Evolutionary conservation across 2,888 invertebrate genomes (phyloP), one percentile per base, ranked within the genome.

Genomic region (Tillus elongatus): DNA sequence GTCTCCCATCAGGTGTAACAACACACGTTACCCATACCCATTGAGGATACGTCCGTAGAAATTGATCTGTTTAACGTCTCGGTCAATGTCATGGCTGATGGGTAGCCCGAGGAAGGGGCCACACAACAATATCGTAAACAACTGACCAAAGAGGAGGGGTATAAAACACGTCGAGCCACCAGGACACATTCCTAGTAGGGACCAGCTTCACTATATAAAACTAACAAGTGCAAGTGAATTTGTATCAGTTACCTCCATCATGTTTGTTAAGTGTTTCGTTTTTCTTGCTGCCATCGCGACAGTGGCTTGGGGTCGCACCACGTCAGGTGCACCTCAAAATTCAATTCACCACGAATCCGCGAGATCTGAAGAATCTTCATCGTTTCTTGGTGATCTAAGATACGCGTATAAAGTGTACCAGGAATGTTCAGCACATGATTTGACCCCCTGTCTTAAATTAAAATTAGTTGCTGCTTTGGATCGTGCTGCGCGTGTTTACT

Each of bases 321-420:
- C 75, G 2, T 42, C 48, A n/a, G 60, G 63, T 45, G 41, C 43
- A 13, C 63, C 63, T 45, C 70, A 72, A 47, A 74, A 58, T 64
- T 50, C 64, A 38, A 57, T 66, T 16, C 53, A 57, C 15, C 51
- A 61, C 11, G 51, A 55, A 37, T 46, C 56, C 28, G 53, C 60
- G 30, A 51, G 63, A 32, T 49, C 59, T 12, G 57, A 59, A 31
- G 61, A 62, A 32, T 36, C 58, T 9, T 47, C 52, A 56, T 50
- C 66, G 10, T 61, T 73, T 45, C 66, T 82, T 45, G 76, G 77
- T 45, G 85, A 85, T 52, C 64, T 86, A 3, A 75, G 79, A 50
- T 73, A 79, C 53, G 75, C 83, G 46, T 85, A 82, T 56, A 82
- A 83, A 59, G 75, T 84, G 45, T 88, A 87, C 66, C 82, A 81